phyloP scores from a whole-genome alignment of 2,888 invertebrate species.

The Aromia moschata region DNA sequence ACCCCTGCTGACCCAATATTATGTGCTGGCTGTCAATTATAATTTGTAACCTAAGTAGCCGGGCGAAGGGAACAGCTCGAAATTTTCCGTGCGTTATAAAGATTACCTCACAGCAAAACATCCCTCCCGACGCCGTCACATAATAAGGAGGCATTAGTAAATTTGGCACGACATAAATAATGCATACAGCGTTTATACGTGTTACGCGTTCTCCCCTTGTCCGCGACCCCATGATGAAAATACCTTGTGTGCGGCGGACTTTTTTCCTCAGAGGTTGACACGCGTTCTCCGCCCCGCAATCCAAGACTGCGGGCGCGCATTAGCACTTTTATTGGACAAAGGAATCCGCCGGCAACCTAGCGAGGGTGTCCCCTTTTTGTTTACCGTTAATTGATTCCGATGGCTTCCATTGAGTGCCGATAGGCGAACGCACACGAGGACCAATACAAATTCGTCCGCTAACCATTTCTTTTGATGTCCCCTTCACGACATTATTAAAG shows the following conservation, averaged over 20 bases:
- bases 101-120: neutral
- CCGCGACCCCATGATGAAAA: constrained; percentile 9
- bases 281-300: constrained; percentile 41
- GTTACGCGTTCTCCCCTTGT: constrained; percentile 6
- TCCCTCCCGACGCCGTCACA: neutral
- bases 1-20: too few species aligned
- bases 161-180: constrained; percentile 22
- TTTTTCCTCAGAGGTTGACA: constrained; percentile 26
- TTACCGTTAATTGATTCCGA: constrained; percentile 42
- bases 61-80: too few species aligned
- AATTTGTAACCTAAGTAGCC: too few species aligned
- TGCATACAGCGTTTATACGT: constrained; percentile 16
- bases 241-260: constrained; percentile 18
- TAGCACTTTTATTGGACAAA: constrained; percentile 51
- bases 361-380: constrained; percentile 38
- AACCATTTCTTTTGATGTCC: constrained; percentile 5
- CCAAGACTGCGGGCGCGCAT: constrained; percentile 47
- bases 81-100: neutral
- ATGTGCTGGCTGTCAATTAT: too few species aligned
- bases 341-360: constrained; percentile 44
- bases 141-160: constrained; percentile 17
- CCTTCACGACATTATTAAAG: constrained; percentile 23
- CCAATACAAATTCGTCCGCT: constrained; percentile 20
- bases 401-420: constrained; percentile 30
- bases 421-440: constrained; percentile 32